phyloP scores from a whole-genome alignment of 37 sponge, comb jelly and placozoan species.

The Mnemiopsis leidyi region DNA sequence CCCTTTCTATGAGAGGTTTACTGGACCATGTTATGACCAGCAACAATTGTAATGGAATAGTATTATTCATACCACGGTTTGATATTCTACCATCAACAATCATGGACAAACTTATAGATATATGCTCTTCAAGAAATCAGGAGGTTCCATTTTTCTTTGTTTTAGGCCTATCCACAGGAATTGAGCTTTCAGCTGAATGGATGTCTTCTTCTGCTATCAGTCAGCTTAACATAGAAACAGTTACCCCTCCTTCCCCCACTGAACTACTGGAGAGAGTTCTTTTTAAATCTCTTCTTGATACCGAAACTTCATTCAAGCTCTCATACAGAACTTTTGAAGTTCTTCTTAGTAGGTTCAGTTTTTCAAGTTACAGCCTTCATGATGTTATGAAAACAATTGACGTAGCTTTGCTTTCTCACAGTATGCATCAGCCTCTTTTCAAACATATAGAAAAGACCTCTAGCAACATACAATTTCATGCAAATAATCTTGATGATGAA shows the following conservation, averaged over 20 bases:
- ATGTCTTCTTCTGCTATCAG: neutral
- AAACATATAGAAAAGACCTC: neutral
- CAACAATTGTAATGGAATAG: neutral
- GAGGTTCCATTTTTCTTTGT: neutral
- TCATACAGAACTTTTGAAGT: conserved; percentile 52
- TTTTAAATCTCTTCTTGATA: neutral
- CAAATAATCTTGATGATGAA: neutral
- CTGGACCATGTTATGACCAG: neutral
- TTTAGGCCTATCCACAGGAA: conserved; percentile 17
- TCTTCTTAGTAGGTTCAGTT: conserved; percentile 51
- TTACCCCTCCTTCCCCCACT: neutral
- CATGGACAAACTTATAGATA: conserved; percentile 22
- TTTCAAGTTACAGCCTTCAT: conserved; percentile 22
- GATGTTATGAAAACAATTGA: conserved; percentile 45
- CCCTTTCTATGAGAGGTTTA: conserved; percentile 19
- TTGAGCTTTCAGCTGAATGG: conserved; percentile 46
- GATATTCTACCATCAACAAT: neutral
- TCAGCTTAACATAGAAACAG: neutral
- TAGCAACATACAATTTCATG: neutral
- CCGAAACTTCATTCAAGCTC: conserved; percentile 5
- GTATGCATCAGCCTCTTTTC: conserved; percentile 18
- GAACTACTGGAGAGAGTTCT: neutral
- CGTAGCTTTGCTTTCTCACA: conserved; percentile 15
- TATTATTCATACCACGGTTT: conserved; percentile 44
- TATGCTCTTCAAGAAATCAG: neutral